Conservation (phyloP, 2,113 vertebrate genomes). For the Formicarius rufipectus region DNA sequence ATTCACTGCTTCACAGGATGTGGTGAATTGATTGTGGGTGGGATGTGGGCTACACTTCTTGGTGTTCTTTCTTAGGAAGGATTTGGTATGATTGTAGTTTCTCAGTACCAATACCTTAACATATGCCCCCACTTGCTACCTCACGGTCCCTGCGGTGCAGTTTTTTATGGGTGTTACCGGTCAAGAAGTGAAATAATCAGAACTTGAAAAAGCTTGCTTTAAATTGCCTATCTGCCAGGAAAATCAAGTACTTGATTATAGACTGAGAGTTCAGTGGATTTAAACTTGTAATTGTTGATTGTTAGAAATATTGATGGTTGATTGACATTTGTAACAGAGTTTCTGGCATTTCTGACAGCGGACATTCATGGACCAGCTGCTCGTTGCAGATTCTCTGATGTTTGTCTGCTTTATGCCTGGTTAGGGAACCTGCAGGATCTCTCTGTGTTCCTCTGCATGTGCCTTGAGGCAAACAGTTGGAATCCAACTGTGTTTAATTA, state of each 20-base stretch:
- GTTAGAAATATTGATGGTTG: background rate
- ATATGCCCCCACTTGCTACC: background rate
- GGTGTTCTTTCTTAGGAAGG: background rate
- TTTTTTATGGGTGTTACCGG: background rate
- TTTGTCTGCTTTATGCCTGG: background rate
- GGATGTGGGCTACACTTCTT: background rate
- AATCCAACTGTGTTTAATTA: background rate
- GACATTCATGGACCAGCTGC: background rate
- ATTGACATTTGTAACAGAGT: background rate
- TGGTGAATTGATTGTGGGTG: background rate
- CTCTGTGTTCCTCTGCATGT: background rate
- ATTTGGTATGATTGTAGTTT: background rate
- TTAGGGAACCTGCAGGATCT: background rate
- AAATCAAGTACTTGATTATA: background rate
- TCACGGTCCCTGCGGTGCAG: background rate
- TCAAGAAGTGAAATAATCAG: background rate
- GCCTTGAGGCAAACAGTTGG: background rate
- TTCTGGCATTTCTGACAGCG: background rate
- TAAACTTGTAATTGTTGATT: background rate
- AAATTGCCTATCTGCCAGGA: background rate
- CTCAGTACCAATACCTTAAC: background rate
- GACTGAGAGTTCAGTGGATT: background rate
- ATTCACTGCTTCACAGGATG: background rate
- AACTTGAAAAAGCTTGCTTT: background rate
- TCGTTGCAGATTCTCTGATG: background rate